These are phyloP conservation scores for Aspidoscelis tigris DNA, from an alignment of 2,113 vertebrate genomes.

Conservation along the genomic window DNA sequence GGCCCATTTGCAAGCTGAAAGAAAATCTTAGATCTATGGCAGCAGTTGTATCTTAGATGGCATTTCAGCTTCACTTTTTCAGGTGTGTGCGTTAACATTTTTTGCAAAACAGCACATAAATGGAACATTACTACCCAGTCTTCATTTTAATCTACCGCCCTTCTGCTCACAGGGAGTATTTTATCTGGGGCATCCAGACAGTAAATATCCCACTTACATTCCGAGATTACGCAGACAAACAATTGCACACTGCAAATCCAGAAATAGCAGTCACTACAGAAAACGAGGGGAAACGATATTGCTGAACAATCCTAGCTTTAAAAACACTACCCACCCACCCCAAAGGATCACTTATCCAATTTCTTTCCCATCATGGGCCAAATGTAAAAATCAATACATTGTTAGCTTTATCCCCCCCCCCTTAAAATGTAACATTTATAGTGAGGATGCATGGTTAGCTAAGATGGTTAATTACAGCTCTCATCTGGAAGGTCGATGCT, in stretches of 20 bases:
- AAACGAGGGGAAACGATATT: not conserved
- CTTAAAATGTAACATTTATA: slow-evolving; percentile 24
- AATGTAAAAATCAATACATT: slow-evolving; percentile 5
- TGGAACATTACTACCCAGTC: no score
- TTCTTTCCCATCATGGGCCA: not conserved
- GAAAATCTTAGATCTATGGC: no score
- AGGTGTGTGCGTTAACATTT: no score
- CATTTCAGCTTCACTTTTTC: no score
- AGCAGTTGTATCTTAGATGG: no score
- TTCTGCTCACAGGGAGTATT: no score
- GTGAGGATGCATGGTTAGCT: slow-evolving; percentile 28
- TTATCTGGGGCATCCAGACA: no score
- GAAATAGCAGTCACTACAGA: not conserved
- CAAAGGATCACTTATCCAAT: accelerated
- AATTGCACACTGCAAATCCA: not conserved
- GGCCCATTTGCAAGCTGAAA: no score
- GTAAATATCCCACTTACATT: no score
- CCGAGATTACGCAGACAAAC: no score
- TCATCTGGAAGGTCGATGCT: slow-evolving; percentile 46
- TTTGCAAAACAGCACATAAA: no score
- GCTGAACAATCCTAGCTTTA: not conserved
- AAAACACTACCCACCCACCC: not conserved
- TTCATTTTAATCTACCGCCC: no score
- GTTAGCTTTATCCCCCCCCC: not conserved
- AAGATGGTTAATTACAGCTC: slow-evolving; percentile 33